A percentile compares a stretch with the other conserved stretches of the same genome.
Evolutionary conservation across 1,140 invertebrate species (phyloP).

Genomic region (Dendrolimus punctatus): DNA sequence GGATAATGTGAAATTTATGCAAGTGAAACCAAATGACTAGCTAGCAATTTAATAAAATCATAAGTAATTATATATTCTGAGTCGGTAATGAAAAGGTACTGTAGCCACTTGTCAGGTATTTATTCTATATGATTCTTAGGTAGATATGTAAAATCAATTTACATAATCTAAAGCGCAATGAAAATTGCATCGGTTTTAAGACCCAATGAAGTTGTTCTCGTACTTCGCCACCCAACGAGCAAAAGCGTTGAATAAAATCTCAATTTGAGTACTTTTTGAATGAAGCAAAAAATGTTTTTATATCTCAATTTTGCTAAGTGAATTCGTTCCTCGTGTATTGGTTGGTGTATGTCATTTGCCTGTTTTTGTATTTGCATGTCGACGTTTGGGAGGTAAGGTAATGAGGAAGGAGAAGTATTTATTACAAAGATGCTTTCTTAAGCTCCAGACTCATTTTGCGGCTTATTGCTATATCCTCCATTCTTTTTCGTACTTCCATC

Average conservation of each 20-base stretch:
- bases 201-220: slow-evolving; percentile 44
- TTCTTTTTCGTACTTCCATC: no score
- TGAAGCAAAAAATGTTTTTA: slow-evolving; percentile 48
- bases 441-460: slow-evolving; percentile 14
- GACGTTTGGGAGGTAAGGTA: slow-evolving; percentile 62
- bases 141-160: slow-evolving; percentile 14
- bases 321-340: slow-evolving; percentile 53
- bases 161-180: slow-evolving; percentile 26
- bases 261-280: slow-evolving; percentile 60
- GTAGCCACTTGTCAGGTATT: no score
- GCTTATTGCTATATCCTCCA: no score
- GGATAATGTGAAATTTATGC: no score
- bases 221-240: slow-evolving; percentile 57
- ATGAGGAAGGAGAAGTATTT: slow-evolving; percentile 58
- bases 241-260: slow-evolving; percentile 64
- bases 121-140: no score
- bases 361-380: slow-evolving; percentile 47
- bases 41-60: no score
- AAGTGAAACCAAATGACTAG: no score
- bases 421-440: slow-evolving; percentile 39
- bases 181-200: slow-evolving; percentile 43
- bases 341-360: slow-evolving; percentile 58
- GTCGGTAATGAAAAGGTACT: no score
- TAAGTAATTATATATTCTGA: no score
- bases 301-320: slow-evolving; percentile 67